These are phyloP conservation scores for Cinclus mexicanus DNA, from an alignment of 2,113 vertebrate species.

Conservation along the genomic window DNA sequence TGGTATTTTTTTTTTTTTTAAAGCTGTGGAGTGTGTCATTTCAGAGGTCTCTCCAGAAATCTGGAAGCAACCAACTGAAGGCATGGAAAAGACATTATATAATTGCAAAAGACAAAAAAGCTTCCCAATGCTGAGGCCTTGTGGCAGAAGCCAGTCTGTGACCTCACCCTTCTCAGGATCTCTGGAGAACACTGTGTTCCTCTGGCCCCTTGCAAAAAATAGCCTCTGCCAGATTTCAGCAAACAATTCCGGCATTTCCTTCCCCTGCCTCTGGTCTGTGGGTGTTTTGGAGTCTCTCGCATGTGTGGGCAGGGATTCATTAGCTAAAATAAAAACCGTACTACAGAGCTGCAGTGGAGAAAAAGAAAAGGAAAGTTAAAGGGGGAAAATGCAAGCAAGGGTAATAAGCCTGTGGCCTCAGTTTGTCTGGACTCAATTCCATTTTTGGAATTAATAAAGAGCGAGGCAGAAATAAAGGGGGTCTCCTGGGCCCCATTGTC, in stretches of 20 bases:
- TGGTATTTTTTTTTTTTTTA: background rate
- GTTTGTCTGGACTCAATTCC: background rate
- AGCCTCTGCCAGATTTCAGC: conserved; percentile 52
- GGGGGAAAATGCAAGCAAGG: background rate
- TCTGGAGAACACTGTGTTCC: conserved; percentile 63
- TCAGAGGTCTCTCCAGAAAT: conserved; percentile 53
- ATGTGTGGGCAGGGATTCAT: conserved; percentile 66
- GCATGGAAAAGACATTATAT: conserved; percentile 71
- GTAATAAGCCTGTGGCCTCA: background rate
- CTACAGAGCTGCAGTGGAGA: background rate
- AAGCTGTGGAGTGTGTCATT: conserved; percentile 39
- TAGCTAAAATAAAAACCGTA: conserved; percentile 64
- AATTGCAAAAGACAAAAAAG: conserved; percentile 54
- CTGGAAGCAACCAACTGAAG: conserved; percentile 52
- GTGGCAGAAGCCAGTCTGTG: conserved; percentile 49
- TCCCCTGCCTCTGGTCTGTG: conserved; percentile 62
- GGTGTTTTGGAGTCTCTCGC: conserved; percentile 63
- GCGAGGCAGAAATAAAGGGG: background rate
- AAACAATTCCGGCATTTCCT: conserved; percentile 66
- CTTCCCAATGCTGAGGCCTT: conserved; percentile 7
- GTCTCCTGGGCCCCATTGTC: background rate
- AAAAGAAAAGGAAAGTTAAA: background rate
- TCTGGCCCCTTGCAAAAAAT: conserved; percentile 15
- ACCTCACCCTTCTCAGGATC: conserved; percentile 55
- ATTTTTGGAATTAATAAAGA: background rate